Evolutionary conservation across 2,113 vertebrate species (phyloP).

Genomic region (Orientallactaga bullata): DNA sequence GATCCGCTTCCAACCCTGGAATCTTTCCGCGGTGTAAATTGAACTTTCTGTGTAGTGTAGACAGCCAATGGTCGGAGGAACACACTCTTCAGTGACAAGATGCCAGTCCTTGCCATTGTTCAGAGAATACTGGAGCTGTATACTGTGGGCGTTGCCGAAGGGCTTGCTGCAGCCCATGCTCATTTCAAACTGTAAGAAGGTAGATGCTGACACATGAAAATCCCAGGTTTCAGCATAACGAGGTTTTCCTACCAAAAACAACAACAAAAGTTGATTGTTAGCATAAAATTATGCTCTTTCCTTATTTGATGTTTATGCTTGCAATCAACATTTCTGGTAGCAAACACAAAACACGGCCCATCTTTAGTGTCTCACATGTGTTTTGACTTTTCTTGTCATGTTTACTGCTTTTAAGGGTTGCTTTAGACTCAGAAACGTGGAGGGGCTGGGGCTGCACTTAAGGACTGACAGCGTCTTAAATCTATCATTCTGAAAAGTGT

Average conservation of each 20-base stretch:
- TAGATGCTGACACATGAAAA: conserved; percentile 95
- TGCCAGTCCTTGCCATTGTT: conserved; percentile 96
- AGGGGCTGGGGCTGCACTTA: not conserved
- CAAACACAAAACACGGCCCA: not conserved
- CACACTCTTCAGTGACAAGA: conserved; percentile 95
- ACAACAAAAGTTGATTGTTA: conserved; percentile 21
- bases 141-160: conserved; percentile 90
- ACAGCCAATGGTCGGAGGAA: conserved; percentile 97
- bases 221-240: conserved; percentile 99
- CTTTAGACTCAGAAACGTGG: not conserved
- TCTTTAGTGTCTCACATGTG: not conserved
- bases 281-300: not conserved
- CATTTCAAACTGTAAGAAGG: conserved; percentile 97
- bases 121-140: conserved; percentile 95
- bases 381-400: not conserved
- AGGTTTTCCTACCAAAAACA: conserved; percentile 91
- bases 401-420: conserved; percentile 19
- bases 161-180: conserved; percentile 98
- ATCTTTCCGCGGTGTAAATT: conserved; percentile 93
- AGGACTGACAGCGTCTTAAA: not conserved
- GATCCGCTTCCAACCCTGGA: conserved; percentile 96
- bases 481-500: not conserved
- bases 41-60: conserved; percentile 96
- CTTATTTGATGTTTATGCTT: conserved; percentile 3
- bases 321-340: not conserved